Evolutionary conservation across 2,888 invertebrate genomes (phyloP), one percentile per base, ranked within the genome.

Genomic region (Sisyra nigra): DNA sequence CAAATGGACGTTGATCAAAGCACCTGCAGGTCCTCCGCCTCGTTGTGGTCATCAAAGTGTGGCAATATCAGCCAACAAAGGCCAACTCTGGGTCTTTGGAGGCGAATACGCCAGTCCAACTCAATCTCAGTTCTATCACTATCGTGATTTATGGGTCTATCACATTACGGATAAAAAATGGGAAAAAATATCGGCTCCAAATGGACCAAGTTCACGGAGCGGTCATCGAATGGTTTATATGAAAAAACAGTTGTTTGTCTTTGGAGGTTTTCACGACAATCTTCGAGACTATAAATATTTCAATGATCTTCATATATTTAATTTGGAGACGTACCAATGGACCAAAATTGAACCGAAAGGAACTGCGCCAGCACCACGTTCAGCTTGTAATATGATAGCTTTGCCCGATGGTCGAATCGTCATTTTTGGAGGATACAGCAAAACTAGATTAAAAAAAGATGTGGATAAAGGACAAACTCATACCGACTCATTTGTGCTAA

Each of bases 251-350:
- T 61, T 94, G 2, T 65, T 88, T 47, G 67, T 93, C 4, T 93
- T 93, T 67, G 93, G 93, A 1, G 94, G 94, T 1, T 94, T 91
- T 61, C 77, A 84, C 55, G 93, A 94, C 62, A 92, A 88, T 59
- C 72, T 82, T 2, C 70, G 85, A 44, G 82, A 85, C n/a, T 91
- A 82, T 58, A 80, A 80, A 51, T 94, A 93, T 65, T 88, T 76
- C 58, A 92, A 92, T 59, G 94, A 94, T 58, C 59, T 89, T 1
- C 72, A 85, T 60, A 60, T 75, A 29, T 93, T 94, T 63, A 79
- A 85, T 51, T 62, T 86, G 49, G 86, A 87, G 54, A 74, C 74
- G 0, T 77, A 87, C 53, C 67, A 67, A 1, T 94, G 93, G 93
- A 67, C 61, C 2, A 80, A 80, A 57, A 55, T 92, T 39, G 72